These are phyloP conservation scores for Hyles euphorbiae DNA, from an alignment of 1,140 invertebrate species.

Conservation along the genomic window DNA sequence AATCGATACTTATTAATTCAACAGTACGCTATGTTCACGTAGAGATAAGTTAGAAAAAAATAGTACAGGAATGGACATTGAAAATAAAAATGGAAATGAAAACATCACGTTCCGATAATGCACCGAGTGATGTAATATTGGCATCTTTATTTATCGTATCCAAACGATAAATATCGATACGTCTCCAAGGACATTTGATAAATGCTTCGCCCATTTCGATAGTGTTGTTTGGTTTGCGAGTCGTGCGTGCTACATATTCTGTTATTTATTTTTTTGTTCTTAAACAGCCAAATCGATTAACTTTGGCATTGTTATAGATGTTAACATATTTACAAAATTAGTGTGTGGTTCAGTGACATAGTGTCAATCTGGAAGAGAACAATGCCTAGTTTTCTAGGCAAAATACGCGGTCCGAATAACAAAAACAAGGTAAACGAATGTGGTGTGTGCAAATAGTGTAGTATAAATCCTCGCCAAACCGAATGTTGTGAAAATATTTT, in stretches of 20 bases:
- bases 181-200: conserved; percentile 5
- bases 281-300: background rate
- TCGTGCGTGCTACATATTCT: too few species aligned
- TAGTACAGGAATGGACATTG: too few species aligned
- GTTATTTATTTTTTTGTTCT: too few species aligned
- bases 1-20: too few species aligned
- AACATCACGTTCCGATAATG: too few species aligned
- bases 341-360: background rate
- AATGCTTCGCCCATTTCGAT: background rate
- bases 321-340: background rate
- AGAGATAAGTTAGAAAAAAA: too few species aligned
- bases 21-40: too few species aligned
- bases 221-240: conserved; percentile 1
- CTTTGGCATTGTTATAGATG: background rate
- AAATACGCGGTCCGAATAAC: background rate
- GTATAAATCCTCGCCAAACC: background rate
- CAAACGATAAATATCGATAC: too few species aligned
- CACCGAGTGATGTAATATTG: too few species aligned
- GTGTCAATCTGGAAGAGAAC: background rate
- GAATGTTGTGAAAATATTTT: too few species aligned
- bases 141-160: too few species aligned
- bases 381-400: conserved; percentile 5
- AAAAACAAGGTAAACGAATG: background rate
- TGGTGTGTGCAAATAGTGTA: background rate
- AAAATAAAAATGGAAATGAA: too few species aligned